phyloP scores from a whole-genome alignment of 2,888 invertebrate genomes.

The Monoplex corrugatus region DNA sequence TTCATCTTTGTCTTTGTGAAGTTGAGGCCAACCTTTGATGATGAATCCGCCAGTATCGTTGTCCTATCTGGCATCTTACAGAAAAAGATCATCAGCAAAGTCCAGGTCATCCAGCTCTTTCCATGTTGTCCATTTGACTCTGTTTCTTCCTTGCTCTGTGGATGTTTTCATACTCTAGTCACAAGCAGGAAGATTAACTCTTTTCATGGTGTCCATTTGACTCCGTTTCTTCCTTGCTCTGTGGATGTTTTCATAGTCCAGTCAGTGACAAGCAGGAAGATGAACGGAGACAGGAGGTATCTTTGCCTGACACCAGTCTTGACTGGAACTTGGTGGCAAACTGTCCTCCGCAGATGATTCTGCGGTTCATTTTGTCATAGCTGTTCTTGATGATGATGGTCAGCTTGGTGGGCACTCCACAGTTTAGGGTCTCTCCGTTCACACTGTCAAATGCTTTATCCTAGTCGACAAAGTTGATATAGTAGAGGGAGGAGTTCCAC shows the following conservation, averaged over 20 bases:
- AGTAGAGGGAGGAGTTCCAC: constrained; percentile 18
- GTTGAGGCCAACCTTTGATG: background rate
- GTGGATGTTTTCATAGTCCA: background rate
- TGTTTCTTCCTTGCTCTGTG: too few relatives aligned
- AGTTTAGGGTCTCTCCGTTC: background rate
- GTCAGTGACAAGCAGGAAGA: too few relatives aligned
- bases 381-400: constrained; percentile 26
- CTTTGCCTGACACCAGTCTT: constrained; percentile 17
- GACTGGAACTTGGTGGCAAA: background rate
- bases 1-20: background rate
- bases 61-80: background rate
- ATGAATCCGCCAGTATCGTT: background rate
- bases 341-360: background rate
- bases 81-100: background rate
- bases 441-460: constrained; percentile 33
- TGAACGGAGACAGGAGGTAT: background rate
- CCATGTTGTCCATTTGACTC: too few relatives aligned
- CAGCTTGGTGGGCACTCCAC: constrained; percentile 2
- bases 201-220: background rate
- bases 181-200: too few relatives aligned
- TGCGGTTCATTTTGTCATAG: background rate
- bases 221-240: background rate
- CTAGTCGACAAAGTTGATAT: background rate
- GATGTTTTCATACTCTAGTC: background rate
- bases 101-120: background rate